A percentile compares a stretch with the other conserved stretches of the same genome.
phyloP scores from a whole-genome alignment of 2,797 vertebrate species.

The Sibirionetta formosa region DNA sequence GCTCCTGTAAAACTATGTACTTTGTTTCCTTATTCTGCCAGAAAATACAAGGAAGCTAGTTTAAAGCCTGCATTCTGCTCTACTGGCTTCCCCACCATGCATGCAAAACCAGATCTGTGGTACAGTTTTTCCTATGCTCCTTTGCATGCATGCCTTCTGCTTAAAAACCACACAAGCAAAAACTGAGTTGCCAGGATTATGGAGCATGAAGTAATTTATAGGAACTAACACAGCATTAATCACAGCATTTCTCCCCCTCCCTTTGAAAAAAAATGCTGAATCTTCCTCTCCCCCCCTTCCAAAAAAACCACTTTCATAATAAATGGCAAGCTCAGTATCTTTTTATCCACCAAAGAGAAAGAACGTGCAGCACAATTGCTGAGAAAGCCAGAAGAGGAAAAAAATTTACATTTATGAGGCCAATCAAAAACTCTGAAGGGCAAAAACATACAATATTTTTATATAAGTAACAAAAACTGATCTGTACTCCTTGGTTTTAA shows the following conservation, averaged over 20 bases:
- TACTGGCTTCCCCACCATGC: not conserved
- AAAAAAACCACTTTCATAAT: no score
- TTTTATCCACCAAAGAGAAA: not conserved
- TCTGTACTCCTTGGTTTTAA: accelerated
- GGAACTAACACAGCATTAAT: not conserved
- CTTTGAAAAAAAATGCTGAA: not conserved
- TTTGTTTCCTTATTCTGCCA: not conserved
- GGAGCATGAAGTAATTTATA: not conserved
- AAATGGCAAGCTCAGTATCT: not conserved
- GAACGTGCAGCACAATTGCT: not conserved
- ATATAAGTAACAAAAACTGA: not conserved
- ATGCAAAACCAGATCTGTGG: not conserved
- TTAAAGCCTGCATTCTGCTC: not conserved
- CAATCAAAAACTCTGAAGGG: not conserved
- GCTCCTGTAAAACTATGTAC: not conserved
- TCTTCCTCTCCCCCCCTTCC: no score
- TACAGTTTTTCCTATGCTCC: not conserved
- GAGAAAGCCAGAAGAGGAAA: not conserved
- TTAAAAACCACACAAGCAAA: not conserved
- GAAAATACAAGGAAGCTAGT: not conserved
- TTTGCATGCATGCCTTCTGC: not conserved
- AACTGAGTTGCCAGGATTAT: not conserved
- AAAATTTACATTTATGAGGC: not conserved
- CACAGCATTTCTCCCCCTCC: accelerated
- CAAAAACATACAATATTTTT: not conserved